These are phyloP conservation scores for Gymnothorax javanicus DNA, from an alignment of 2,797 vertebrate species.

Conservation along the genomic window DNA sequence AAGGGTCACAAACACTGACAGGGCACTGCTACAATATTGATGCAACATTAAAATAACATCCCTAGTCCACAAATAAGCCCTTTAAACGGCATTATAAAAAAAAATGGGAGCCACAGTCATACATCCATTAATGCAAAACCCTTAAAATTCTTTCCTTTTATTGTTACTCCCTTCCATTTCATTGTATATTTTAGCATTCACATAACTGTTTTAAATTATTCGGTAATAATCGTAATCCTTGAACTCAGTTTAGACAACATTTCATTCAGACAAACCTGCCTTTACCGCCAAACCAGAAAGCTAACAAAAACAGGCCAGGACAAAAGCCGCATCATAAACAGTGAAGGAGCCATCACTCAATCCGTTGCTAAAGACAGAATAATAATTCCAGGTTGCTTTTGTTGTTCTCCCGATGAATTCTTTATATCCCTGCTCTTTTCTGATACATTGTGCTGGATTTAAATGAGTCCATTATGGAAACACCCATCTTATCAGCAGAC, in stretches of 20 bases:
- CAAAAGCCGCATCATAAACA: not conserved
- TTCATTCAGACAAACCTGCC: not conserved
- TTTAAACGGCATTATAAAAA: not conserved
- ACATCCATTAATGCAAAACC: too few species aligned
- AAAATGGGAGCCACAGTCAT: not conserved
- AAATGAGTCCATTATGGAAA: conserved; percentile 22
- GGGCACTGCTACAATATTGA: not conserved
- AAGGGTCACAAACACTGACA: conserved; percentile 4
- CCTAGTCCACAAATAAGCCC: conserved; percentile 22
- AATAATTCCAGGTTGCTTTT: conserved; percentile 28
- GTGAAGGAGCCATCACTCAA: not conserved
- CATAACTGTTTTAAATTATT: too few species aligned
- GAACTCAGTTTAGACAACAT: not conserved
- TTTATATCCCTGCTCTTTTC: not conserved
- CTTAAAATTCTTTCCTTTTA: too few species aligned
- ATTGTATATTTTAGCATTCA: too few species aligned
- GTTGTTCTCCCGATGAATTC: conserved; percentile 8
- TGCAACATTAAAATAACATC: not conserved
- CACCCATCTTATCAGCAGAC: not conserved
- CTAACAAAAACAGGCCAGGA: not conserved
- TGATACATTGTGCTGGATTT: conserved; percentile 13
- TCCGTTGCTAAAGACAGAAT: conserved; percentile 17
- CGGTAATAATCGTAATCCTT: too few species aligned
- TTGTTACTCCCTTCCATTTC: too few species aligned
- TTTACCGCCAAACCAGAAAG: not conserved